A percentile compares a stretch with the other conserved stretches of the same genome.
phyloP scores from a whole-genome alignment of 2,113 vertebrate genomes.

The Microtus pennsylvanicus region DNA sequence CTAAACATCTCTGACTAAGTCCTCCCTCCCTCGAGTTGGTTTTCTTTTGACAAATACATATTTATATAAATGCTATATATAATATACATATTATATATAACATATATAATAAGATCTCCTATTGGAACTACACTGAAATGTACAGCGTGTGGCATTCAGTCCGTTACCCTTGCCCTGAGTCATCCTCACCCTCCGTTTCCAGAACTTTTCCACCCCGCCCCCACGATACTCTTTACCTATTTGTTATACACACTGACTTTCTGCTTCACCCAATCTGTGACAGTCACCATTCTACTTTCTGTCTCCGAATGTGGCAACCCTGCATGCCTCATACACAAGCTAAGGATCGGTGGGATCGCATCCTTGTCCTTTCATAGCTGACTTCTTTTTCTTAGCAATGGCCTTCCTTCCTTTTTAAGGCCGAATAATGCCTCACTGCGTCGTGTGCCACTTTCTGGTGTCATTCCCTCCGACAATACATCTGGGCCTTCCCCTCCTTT shows the following conservation, averaged over 20 bases:
- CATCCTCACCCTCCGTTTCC: neutral
- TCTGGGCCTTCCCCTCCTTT: neutral
- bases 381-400: neutral
- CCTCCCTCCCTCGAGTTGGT: neutral
- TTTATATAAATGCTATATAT: no score
- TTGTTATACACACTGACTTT: neutral
- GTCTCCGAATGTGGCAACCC: neutral
- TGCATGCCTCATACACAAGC: neutral
- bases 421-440: neutral
- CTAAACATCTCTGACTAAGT: neutral
- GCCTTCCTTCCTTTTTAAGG: neutral
- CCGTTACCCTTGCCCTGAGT: neutral
- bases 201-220: neutral
- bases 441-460: neutral
- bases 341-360: fast-evolving
- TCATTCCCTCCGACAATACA: neutral
- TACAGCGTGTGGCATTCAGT: neutral
- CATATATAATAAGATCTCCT: neutral
- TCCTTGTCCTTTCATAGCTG: neutral
- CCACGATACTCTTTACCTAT: fast-evolving
- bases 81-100: no score
- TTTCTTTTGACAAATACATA: neutral
- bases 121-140: neutral
- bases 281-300: neutral
- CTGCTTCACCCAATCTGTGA: neutral